phyloP scores from a whole-genome alignment of 2,888 invertebrate species.

The Macrophya alboannulata region DNA sequence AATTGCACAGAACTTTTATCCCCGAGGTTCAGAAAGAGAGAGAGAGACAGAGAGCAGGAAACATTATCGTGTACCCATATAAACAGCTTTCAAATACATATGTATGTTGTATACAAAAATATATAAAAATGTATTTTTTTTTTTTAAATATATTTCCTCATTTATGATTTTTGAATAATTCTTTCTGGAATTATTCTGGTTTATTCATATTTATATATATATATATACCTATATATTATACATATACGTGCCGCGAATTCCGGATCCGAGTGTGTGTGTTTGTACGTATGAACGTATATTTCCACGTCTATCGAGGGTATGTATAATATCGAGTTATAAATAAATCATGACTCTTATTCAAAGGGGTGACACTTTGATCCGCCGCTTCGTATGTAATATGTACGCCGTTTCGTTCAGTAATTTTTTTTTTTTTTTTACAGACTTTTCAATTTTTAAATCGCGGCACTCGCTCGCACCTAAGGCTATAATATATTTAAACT shows the following conservation, averaged over 20 bases:
- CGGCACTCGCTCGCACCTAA: not conserved
- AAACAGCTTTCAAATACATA: too few species aligned
- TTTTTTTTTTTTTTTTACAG: not conserved
- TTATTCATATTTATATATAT: not conserved
- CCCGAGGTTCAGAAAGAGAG: not conserved
- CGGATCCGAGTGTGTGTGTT: not conserved
- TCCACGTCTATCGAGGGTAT: not conserved
- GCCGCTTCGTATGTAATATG: not conserved
- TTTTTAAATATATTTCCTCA: not conserved
- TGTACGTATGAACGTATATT: not conserved
- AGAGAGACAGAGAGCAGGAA: not conserved
- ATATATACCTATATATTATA: not conserved
- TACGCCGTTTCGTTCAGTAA: not conserved
- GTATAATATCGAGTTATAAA: constrained; percentile 32
- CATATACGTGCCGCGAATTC: constrained; percentile 4
- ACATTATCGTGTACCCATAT: not conserved
- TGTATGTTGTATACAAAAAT: too few species aligned
- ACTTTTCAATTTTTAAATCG: constrained; percentile 17
- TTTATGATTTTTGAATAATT: not conserved
- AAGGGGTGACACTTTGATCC: constrained; percentile 21
- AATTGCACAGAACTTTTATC: not conserved
- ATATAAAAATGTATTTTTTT: not conserved
- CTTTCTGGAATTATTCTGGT: not conserved
- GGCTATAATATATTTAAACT: not conserved
- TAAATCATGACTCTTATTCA: constrained; percentile 27